Conservation (phyloP, 2,113 vertebrate genomes). For the Mellivora capensis region DNA sequence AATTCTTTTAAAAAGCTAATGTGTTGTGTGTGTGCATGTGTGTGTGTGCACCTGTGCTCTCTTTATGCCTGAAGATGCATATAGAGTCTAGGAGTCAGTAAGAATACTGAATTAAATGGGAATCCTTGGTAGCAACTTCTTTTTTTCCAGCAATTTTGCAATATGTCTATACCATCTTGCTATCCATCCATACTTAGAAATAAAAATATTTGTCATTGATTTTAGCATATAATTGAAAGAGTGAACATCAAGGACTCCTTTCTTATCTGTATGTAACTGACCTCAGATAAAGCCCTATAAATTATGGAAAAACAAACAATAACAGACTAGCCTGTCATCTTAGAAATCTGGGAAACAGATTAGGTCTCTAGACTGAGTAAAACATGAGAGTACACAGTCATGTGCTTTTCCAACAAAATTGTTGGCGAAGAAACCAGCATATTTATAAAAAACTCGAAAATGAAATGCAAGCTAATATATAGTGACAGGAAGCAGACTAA, state of each 20-base stretch:
- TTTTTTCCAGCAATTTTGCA: slow-evolving; percentile 42
- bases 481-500: neutral
- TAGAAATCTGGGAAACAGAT: slow-evolving; percentile 76
- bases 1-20: slow-evolving; percentile 42
- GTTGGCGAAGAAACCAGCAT: slow-evolving; percentile 81
- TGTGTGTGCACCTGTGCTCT: neutral
- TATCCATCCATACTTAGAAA: slow-evolving; percentile 66
- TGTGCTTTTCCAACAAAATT: slow-evolving; percentile 82
- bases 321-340: slow-evolving; percentile 73
- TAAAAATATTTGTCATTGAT: slow-evolving; percentile 76
- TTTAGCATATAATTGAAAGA: slow-evolving; percentile 65
- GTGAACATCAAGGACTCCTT: slow-evolving; percentile 47
- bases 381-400: slow-evolving; percentile 80
- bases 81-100: slow-evolving; percentile 31
- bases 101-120: slow-evolving; percentile 50
- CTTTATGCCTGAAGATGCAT: slow-evolving; percentile 41
- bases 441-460: neutral
- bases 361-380: slow-evolving; percentile 71
- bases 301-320: slow-evolving; percentile 79
- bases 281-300: slow-evolving; percentile 81
- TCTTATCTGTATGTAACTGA: slow-evolving; percentile 66
- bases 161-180: slow-evolving; percentile 73
- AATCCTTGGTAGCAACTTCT: slow-evolving; percentile 69
- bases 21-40: neutral
- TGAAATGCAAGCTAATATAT: neutral